Conservation (phyloP, 2,888 invertebrate species). For the Macrophya alboannulata region DNA sequence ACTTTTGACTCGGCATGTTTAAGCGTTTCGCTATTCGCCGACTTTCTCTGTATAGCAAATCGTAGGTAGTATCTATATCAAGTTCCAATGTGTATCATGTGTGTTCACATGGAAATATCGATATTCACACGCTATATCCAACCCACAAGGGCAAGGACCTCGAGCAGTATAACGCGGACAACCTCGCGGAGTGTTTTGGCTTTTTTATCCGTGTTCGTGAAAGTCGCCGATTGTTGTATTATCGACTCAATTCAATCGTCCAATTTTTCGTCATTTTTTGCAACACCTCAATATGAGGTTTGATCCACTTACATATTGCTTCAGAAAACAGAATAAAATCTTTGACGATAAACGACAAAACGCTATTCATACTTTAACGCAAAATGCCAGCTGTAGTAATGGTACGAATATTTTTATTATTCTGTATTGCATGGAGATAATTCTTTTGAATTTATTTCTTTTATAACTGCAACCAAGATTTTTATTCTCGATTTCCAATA, state of each 20-base stretch:
- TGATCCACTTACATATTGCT: conserved; percentile 72
- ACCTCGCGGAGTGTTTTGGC: conserved; percentile 38
- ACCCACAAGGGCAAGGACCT: conserved; percentile 77
- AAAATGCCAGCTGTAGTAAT: conserved; percentile 13
- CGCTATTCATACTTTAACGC: conserved; percentile 29
- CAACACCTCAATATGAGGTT: conserved; percentile 70
- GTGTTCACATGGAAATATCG: conserved; percentile 71
- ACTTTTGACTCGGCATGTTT: neutral
- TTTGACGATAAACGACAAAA: conserved; percentile 61
- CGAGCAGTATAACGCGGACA: conserved; percentile 58
- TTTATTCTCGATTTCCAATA: neutral
- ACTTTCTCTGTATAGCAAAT: conserved; percentile 2
- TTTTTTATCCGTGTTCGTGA: conserved; percentile 11
- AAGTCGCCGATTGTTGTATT: conserved; percentile 19
- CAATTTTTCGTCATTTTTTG: neutral
- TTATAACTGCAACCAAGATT: neutral
- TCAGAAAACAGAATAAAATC: conserved; percentile 73
- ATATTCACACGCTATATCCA: conserved; percentile 73
- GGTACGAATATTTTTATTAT: conserved; percentile 39
- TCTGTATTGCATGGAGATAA: neutral
- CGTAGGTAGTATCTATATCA: conserved; percentile 17
- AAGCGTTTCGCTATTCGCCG: neutral
- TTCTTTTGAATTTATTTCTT: neutral
- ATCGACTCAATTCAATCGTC: conserved; percentile 16
- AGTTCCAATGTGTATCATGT: conserved; percentile 52